Evolutionary conservation across 1,140 invertebrate species (phyloP).

Genomic region (Drosophila suzukii): DNA sequence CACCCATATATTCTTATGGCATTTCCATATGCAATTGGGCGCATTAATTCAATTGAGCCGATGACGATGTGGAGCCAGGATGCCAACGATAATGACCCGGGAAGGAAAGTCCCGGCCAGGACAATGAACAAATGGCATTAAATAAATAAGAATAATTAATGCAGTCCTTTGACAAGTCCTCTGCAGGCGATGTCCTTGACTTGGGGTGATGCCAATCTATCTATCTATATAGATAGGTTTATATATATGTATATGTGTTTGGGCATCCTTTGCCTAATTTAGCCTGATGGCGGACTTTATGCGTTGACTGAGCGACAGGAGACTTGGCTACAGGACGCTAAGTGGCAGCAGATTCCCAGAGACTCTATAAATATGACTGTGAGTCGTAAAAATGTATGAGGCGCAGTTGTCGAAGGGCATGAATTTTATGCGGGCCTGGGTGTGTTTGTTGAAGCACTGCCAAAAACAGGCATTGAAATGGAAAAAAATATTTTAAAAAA

Average conservation of each 20-base stretch:
- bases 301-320: background rate
- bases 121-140: slow-evolving; percentile 24
- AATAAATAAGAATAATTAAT: slow-evolving; percentile 61
- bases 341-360: slow-evolving; percentile 8
- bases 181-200: slow-evolving; percentile 6
- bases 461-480: background rate
- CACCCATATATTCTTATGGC: background rate
- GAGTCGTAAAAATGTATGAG: slow-evolving; percentile 57
- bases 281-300: slow-evolving; percentile 28
- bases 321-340: background rate
- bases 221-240: background rate
- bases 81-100: slow-evolving; percentile 33
- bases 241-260: background rate
- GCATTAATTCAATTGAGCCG: slow-evolving; percentile 47
- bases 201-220: background rate
- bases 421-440: slow-evolving; percentile 20
- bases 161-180: slow-evolving; percentile 27
- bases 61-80: slow-evolving; percentile 4
- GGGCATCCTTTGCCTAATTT: slow-evolving; percentile 19
- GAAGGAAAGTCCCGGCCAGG: background rate
- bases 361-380: slow-evolving; percentile 43
- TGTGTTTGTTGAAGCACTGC: slow-evolving; percentile 6
- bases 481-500: background rate
- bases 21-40: slow-evolving; percentile 28
- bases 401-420: slow-evolving; percentile 39